These are phyloP conservation scores for Augochlora pura DNA, from an alignment of 1,140 invertebrate species.

Conservation along the genomic window DNA sequence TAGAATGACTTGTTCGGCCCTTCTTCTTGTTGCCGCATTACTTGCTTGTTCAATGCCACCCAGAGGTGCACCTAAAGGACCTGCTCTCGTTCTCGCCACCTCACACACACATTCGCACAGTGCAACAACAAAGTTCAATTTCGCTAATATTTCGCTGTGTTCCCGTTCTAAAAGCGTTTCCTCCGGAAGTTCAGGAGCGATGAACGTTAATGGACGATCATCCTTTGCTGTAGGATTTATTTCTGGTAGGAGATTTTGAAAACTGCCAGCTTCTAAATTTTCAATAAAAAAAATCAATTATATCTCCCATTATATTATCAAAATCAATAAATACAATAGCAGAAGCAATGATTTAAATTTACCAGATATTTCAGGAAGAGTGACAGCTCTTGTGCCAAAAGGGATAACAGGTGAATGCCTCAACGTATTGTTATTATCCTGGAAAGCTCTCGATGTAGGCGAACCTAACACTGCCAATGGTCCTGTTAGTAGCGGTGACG, in stretches of 20 bases:
- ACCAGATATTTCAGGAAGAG: conserved; percentile 87
- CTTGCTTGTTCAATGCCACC: conserved; percentile 73
- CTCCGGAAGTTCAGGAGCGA: conserved; percentile 94
- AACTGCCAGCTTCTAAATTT: conserved; percentile 81
- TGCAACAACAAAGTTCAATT: conserved; percentile 95
- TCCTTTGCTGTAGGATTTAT: conserved; percentile 76
- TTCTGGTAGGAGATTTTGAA: conserved; percentile 82
- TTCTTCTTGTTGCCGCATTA: conserved; percentile 79
- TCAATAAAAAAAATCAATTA: neutral
- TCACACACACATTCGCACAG: conserved; percentile 95
- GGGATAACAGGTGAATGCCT: conserved; percentile 83
- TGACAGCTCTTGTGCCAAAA: conserved; percentile 87
- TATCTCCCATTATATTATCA: neutral
- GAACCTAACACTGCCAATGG: conserved; percentile 83
- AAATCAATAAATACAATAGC: neutral
- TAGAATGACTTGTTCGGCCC: conserved; percentile 95
- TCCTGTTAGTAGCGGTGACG: conserved; percentile 85
- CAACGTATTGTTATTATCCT: conserved; percentile 82
- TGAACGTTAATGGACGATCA: conserved; percentile 88
- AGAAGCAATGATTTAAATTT: conserved; percentile 7
- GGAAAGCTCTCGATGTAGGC: conserved; percentile 83
- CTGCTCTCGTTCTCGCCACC: conserved; percentile 88
- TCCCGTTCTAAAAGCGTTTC: conserved; percentile 96
- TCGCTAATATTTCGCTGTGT: conserved; percentile 96
- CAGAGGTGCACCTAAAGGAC: conserved; percentile 83